Base-by-base conservation (phyloP, 2,888 invertebrate genomes). In the Sesia apiformis region DNA sequence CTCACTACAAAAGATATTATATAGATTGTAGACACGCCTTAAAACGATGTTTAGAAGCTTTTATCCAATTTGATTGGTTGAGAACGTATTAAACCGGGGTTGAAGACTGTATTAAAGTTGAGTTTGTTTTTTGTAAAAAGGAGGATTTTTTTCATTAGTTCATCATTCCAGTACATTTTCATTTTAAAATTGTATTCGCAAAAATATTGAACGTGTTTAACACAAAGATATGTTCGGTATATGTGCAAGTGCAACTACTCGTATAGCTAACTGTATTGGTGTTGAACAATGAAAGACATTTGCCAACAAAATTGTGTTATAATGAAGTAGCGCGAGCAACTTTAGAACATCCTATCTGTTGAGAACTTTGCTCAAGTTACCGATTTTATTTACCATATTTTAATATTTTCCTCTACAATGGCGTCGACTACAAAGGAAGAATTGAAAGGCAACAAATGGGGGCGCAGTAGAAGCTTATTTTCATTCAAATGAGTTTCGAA, bases 361-460 rank as follows among this genome's bases (percentile, higher is more conserved):
- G 58, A 58, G 50, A 74, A 79, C 72, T 75, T 70, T 65, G 60
- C 63, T 69, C 65, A 68, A 79, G 65, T 78, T 75, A 70, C 72
- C 69, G 74, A 76, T 76, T 76, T 74, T 63, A 74, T 69, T 83
- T 81, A 79, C 63, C 81, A 82, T 84, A 83, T 83, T 83, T 83
- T 81, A 83, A 83, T 82, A 84, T 82, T 83, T 81, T 73, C 70
- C 60, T 58, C 58, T 68, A 71, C 73, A 81, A 76, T 75, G 63
- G 63, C 64, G 61, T 59, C 57, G 63, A 64, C 63, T 72, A 81
- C 82, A 84, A 84, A 84, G 75, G 72, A 66, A 69, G 74, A 79
- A 84, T 81, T 78, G 78, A 78, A 84, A 78, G 76, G 77, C 75
- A 80, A 81, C 81, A 84, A 84, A 82, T 82, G 74, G 74, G 70